Evolutionary conservation across 2,797 vertebrate species (phyloP).

Genomic region (Chelidonichthys spinosus): DNA sequence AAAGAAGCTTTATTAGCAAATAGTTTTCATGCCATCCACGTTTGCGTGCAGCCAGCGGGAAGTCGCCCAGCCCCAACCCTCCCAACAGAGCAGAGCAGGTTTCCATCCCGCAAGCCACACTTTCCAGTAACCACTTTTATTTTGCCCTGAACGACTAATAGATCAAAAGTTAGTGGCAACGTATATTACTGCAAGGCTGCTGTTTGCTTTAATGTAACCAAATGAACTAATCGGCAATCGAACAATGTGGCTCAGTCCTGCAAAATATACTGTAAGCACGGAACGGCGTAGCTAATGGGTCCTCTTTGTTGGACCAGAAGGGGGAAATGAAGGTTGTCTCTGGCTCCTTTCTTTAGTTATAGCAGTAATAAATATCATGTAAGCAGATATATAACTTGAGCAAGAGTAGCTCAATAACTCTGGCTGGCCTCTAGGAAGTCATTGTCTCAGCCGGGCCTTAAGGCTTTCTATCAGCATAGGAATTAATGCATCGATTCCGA

Average conservation of each 20-base stretch:
- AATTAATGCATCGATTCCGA: background rate
- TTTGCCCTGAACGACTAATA: conserved; percentile 13
- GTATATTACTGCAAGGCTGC: conserved; percentile 12
- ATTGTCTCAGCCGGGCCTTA: conserved; percentile 31
- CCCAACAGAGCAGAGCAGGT: background rate
- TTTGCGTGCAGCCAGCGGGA: background rate
- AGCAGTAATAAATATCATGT: conserved; percentile 62
- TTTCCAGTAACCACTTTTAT: conserved; percentile 20
- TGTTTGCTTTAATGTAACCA: conserved; percentile 20
- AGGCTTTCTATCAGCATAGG: conserved; percentile 37
- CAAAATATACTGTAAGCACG: conserved; percentile 38
- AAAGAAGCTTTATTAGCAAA: background rate
- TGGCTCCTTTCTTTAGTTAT: conserved; percentile 54
- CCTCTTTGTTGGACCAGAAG: conserved; percentile 42
- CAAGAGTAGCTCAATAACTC: conserved; percentile 56
- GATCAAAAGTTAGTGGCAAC: background rate
- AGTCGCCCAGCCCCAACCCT: background rate
- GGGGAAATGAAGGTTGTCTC: conserved; percentile 51
- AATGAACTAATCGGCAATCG: conserved; percentile 33
- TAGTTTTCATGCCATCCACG: background rate
- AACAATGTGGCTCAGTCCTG: conserved; percentile 8
- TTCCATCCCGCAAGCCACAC: background rate
- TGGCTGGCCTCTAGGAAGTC: conserved; percentile 38
- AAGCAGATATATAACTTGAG: conserved; percentile 62
- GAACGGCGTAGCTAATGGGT: conserved; percentile 42